phyloP scores from a whole-genome alignment of 2,113 vertebrate genomes.

The Dasyprocta punctata region DNA sequence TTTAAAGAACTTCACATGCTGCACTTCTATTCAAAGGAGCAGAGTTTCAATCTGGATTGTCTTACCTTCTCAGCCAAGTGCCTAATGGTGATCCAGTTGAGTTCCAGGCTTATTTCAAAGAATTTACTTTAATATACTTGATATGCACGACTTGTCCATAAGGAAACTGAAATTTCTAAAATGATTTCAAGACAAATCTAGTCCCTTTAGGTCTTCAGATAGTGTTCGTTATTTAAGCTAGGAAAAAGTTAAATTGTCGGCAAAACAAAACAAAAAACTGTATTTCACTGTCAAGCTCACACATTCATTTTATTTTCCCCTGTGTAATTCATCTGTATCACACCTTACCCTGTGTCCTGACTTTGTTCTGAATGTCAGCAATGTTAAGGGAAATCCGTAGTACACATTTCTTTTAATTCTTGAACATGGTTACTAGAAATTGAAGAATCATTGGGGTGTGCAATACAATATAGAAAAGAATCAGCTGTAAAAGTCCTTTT shows the following conservation, averaged over 20 bases:
- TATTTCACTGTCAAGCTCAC: rapidly evolving
- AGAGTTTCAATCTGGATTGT: background rate
- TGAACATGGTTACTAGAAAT: background rate
- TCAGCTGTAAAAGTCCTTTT: background rate
- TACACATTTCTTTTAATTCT: background rate
- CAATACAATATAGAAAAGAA: background rate
- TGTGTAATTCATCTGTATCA: rapidly evolving
- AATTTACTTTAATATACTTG: background rate
- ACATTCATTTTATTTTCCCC: background rate
- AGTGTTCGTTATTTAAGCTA: background rate
- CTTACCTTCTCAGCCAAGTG: background rate
- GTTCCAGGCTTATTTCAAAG: background rate
- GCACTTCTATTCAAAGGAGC: background rate
- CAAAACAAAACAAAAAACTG: background rate
- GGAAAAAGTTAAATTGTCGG: background rate
- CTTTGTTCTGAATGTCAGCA: background rate
- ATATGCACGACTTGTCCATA: background rate
- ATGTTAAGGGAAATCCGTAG: background rate
- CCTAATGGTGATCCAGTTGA: background rate
- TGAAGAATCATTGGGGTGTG: background rate
- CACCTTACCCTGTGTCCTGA: background rate
- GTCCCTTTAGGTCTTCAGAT: background rate
- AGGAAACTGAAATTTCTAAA: background rate
- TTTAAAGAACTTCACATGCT: background rate
- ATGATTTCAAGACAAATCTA: background rate